Evolutionary conservation across 2,113 vertebrate species (phyloP), one percentile per base, ranked within the genome.

Genomic region (Phoenicopterus ruber): DNA sequence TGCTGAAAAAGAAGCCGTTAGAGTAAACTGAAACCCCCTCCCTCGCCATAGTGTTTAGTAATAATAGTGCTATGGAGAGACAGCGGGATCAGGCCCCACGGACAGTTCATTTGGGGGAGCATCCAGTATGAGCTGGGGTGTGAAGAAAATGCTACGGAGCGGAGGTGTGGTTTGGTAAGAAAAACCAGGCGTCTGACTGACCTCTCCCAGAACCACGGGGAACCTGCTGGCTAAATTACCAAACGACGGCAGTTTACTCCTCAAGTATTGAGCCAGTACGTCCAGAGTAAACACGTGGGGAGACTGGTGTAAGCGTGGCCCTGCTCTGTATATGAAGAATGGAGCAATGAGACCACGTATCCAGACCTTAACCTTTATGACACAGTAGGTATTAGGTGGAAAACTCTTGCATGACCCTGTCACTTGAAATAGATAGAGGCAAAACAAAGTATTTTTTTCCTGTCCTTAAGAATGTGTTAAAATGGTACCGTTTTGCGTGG

Each of bases 31-130:
- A 42, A 15, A 7, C 5, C 22, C 44, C 25, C 42, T 9, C 29
- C 50, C 61, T 8, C 2, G 38, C 25, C n/a, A 2, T 2, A 10
- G 36, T 9, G 25, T 22, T 24, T 0, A 19, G 57, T 14, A 15
- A 3, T 6, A 22, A 14, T 9, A 21, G 6, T 1, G 11, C 29
- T 26, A 1, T 0, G 38, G 67, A 6, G 66, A 29, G 22, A 16
- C 34, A 16, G 88, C 36, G 10, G 84, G 69, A 42, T 81, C 42
- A 2, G 77, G 54, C 47, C 76, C 81, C 31, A 1, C 42, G 12
- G 73, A 7, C 34, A 3, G 46, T 2, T 47, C 34, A 1, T 29
- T 17, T 29, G 49, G 80, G 34, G 1, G 3, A 69, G 80, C 26
- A 38, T 17, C 66, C 59, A 12, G 7, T 1, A 0, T 3, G 32